phyloP scores from a whole-genome alignment of 2,888 invertebrate species.

The Nowickia ferox region DNA sequence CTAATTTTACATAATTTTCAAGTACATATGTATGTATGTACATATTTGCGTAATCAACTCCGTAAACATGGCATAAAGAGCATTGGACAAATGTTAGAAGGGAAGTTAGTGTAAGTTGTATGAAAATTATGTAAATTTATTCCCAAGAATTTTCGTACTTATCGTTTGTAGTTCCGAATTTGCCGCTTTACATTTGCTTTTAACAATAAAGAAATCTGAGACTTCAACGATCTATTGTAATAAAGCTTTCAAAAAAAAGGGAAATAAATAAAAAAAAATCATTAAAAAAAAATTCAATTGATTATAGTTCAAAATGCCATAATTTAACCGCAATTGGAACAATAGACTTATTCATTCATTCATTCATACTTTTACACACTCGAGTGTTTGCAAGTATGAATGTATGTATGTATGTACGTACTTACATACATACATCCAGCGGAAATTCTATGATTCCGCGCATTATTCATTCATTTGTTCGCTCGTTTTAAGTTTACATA shows the following conservation, averaged over 20 bases:
- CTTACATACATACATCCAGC: background rate
- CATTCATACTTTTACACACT: background rate
- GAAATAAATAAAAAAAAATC: conserved; percentile 4
- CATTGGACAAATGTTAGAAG: background rate
- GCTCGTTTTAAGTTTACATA: background rate
- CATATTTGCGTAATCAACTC: background rate
- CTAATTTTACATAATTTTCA: conserved; percentile 37
- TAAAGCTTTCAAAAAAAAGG: background rate
- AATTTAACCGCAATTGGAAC: conserved; percentile 59
- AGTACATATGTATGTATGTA: too few species aligned
- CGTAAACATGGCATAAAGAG: background rate
- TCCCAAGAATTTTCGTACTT: background rate
- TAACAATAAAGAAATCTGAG: conserved; percentile 29
- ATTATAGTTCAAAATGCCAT: conserved; percentile 67
- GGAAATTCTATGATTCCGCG: conserved; percentile 33
- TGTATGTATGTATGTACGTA: background rate
- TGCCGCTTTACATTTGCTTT: conserved; percentile 27
- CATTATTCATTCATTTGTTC: conserved; percentile 21
- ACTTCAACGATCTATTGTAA: conserved; percentile 5
- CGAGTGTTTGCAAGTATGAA: background rate
- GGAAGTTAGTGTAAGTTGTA: conserved; percentile 40
- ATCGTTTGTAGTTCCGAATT: conserved; percentile 4
- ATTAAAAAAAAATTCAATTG: conserved; percentile 61
- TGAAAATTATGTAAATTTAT: background rate
- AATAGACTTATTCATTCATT: conserved; percentile 37